Evolutionary conservation across 2,113 vertebrate species (phyloP).

Genomic region (Coryphaenoides rupestris): DNA sequence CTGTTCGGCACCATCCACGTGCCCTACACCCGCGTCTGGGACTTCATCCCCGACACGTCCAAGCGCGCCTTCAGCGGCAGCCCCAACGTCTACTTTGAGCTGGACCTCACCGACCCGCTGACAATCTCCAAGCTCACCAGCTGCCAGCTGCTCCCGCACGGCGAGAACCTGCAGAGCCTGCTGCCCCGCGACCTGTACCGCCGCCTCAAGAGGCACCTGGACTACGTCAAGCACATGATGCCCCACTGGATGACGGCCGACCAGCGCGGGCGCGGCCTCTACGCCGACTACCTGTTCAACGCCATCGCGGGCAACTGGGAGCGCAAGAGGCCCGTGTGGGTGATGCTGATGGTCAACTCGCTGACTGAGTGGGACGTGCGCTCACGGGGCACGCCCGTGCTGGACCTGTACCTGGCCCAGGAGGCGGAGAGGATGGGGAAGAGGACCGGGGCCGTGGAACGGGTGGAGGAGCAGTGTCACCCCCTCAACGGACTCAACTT

Average conservation of each 20-base stretch:
- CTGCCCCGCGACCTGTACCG: slow-evolving; percentile 82
- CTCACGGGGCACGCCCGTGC: slow-evolving; percentile 78
- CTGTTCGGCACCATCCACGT: slow-evolving; percentile 89
- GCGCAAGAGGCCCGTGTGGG: slow-evolving; percentile 84
- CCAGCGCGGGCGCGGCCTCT: slow-evolving; percentile 83
- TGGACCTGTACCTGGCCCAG: slow-evolving; percentile 88
- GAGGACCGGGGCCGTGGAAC: slow-evolving; percentile 83
- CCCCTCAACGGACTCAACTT: slow-evolving; percentile 87
- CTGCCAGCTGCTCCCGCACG: slow-evolving; percentile 84
- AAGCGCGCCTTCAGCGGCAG: slow-evolving; percentile 87
- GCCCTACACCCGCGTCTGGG: slow-evolving; percentile 85
- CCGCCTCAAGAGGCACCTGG: slow-evolving; percentile 81
- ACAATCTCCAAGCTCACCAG: slow-evolving; percentile 90
- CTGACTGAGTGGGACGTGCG: slow-evolving; percentile 84
- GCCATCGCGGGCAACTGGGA: slow-evolving; percentile 90
- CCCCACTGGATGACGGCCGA: slow-evolving; percentile 88
- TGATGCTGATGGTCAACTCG: slow-evolving; percentile 91
- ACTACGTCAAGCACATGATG: slow-evolving; percentile 89
- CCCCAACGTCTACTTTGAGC: slow-evolving; percentile 83
- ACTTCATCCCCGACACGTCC: slow-evolving; percentile 85
- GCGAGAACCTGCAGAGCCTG: slow-evolving; percentile 82
- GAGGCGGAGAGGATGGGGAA: slow-evolving; percentile 85
- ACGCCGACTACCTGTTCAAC: slow-evolving; percentile 87
- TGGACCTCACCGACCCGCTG: slow-evolving; percentile 85
- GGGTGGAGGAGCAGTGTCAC: slow-evolving; percentile 89